Evolutionary conservation across 2,888 invertebrate species (phyloP).

Genomic region (Troides oblongomaculatus): DNA sequence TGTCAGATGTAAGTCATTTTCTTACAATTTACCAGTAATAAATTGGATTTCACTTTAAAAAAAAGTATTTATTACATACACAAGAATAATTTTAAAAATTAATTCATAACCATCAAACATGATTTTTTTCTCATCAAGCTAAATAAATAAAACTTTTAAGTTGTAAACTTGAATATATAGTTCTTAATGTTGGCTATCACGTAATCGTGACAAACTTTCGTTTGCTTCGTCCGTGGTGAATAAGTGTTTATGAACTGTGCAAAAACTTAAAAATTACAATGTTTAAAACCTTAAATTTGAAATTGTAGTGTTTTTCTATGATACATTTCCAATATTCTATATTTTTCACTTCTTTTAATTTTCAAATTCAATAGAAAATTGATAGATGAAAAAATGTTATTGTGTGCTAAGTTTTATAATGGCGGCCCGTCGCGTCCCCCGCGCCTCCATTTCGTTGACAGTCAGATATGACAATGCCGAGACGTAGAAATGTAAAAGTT

Average conservation of each 20-base stretch:
- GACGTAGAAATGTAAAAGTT: conserved; percentile 68
- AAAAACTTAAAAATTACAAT: conserved; percentile 33
- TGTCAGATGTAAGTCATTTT: conserved; percentile 18
- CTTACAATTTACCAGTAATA: conserved; percentile 1
- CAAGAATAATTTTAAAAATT: conserved; percentile 2
- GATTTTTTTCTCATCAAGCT: not conserved
- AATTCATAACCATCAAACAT: not conserved
- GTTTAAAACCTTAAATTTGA: conserved; percentile 36
- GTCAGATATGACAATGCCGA: conserved; percentile 80
- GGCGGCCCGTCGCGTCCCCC: conserved; percentile 85
- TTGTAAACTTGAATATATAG: conserved; percentile 14
- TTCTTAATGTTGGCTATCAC: conserved; percentile 50
- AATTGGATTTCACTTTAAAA: not conserved
- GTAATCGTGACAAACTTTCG: conserved; percentile 65
- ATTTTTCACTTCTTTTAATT: conserved; percentile 30
- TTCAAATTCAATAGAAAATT: conserved; percentile 36
- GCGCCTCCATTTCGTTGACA: conserved; percentile 83
- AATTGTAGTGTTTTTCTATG: conserved; percentile 29
- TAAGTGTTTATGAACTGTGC: conserved; percentile 47
- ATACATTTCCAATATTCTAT: conserved; percentile 25
- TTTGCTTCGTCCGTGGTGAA: conserved; percentile 59
- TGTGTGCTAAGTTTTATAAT: conserved; percentile 80
- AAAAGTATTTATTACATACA: not conserved
- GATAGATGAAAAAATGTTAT: conserved; percentile 67
- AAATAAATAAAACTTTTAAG: conserved; percentile 10